These are phyloP conservation scores for Anguilla obscura DNA, from an alignment of 2,797 vertebrate species.

Conservation along the genomic window DNA sequence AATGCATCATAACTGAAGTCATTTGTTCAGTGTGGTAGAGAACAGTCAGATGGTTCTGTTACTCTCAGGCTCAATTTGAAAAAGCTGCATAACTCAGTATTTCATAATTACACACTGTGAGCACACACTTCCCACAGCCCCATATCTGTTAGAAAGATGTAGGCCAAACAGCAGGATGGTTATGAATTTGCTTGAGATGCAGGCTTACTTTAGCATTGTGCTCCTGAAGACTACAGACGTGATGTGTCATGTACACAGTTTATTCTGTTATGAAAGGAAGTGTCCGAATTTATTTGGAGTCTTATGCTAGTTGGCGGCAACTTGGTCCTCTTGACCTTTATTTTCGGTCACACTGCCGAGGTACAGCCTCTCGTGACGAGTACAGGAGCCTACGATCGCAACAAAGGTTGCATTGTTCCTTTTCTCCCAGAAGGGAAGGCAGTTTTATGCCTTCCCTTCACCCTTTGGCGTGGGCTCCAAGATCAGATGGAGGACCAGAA, in stretches of 20 bases:
- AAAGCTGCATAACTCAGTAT: background rate
- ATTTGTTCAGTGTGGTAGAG: background rate
- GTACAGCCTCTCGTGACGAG: background rate
- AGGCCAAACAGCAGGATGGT: background rate
- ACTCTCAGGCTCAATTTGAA: background rate
- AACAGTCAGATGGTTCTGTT: background rate
- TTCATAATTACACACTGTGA: background rate
- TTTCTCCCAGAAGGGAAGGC: background rate
- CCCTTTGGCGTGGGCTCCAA: background rate
- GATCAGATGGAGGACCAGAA: background rate
- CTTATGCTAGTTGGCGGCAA: background rate
- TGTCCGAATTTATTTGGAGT: background rate
- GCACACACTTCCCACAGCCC: background rate
- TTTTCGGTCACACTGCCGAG: background rate
- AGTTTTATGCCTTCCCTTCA: too few relatives aligned
- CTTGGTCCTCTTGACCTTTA: slow-evolving; percentile 5
- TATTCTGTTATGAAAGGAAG: background rate
- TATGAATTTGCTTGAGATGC: background rate
- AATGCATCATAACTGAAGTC: background rate
- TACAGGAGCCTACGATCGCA: background rate
- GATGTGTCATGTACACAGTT: background rate
- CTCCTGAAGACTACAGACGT: background rate
- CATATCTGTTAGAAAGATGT: background rate
- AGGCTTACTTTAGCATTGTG: background rate
- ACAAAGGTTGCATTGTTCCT: slow-evolving; percentile 8